Evolutionary conservation across 2,888 invertebrate species (phyloP), one percentile per base, ranked within the genome.

Genomic region (Kryphioiulus occultus): DNA sequence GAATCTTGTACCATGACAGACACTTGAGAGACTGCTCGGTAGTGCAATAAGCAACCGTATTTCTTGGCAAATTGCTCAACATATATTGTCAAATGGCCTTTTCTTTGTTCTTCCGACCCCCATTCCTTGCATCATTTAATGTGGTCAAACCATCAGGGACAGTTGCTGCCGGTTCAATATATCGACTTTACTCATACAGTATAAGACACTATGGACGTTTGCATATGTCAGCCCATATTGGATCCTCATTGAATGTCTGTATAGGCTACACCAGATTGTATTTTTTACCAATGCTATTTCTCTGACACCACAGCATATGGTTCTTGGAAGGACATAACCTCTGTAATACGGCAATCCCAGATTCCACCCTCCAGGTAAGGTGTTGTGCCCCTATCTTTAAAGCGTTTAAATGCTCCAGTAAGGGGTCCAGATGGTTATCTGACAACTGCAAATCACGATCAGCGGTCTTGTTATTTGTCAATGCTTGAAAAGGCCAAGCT

Each of bases 361-460:
- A n/a, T 68, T 68, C 68, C 68, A 68, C 68, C 68, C 68, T 26
- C 68, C 22, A 68, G 68, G 68, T 68, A 68, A 68, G 68, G 68
- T 68, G 68, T 68, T 68, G 26, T 22, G 68, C 68, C 68, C 26
- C 9, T 19, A 68, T 68, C 68, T 68, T 68, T 22, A 68, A 68
- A 68, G 26, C n/a, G 68, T 59, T 68, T 68, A 68, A 22, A 68
- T 68, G 68, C 68, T 68, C 68, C 68, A n/a, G 68, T 26, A 68
- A 68, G 68, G 68, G 68, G 68, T 68, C 68, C 68, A 68, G 68
- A 68, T 68, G 68, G 68, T 68, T 68, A 68, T 68, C 68, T 68
- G 68, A 68, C 68, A 68, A 68, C 68, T 68, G 68, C 68, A 68
- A 68, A 68, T 68, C 68, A 68, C 68, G 68, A 26, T 68, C 68